These are phyloP conservation scores for Agonopterix arenella DNA, from an alignment of 2,888 invertebrate genomes.

Conservation along the genomic window DNA sequence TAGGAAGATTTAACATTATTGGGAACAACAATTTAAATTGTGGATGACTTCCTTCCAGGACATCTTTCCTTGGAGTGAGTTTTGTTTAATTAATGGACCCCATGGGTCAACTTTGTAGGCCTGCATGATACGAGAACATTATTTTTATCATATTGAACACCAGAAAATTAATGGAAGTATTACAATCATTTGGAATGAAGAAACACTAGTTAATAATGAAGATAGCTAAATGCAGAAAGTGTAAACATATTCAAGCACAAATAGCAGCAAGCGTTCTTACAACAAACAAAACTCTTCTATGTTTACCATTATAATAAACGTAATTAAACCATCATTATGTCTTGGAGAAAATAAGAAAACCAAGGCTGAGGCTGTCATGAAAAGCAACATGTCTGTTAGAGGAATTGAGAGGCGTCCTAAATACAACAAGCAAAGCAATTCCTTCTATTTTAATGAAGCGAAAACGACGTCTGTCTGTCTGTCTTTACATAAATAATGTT, in stretches of 20 bases:
- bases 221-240: too few relatives aligned
- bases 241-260: not conserved
- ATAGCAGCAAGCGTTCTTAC: slow-evolving; percentile 2
- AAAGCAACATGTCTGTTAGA: slow-evolving; percentile 16
- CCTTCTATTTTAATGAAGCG: slow-evolving; percentile 19
- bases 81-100: too few relatives aligned
- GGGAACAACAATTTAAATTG: too few relatives aligned
- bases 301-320: slow-evolving; percentile 3
- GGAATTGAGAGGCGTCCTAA: slow-evolving; percentile 19
- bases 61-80: too few relatives aligned
- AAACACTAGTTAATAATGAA: too few relatives aligned
- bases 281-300: slow-evolving; percentile 4
- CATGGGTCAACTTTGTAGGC: too few relatives aligned
- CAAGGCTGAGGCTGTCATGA: slow-evolving; percentile 14
- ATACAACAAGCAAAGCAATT: slow-evolving; percentile 12
- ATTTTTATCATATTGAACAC: too few relatives aligned
- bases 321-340: not conserved
- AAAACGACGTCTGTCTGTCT: slow-evolving; percentile 11
- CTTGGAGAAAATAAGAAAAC: slow-evolving; percentile 18
- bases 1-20: too few relatives aligned
- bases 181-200: too few relatives aligned
- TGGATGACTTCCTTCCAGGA: too few relatives aligned
- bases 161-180: too few relatives aligned
- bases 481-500: slow-evolving; percentile 8
- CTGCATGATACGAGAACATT: too few relatives aligned